Base-by-base conservation (phyloP, 2,113 vertebrate species). In the Neotragus moschatus region DNA sequence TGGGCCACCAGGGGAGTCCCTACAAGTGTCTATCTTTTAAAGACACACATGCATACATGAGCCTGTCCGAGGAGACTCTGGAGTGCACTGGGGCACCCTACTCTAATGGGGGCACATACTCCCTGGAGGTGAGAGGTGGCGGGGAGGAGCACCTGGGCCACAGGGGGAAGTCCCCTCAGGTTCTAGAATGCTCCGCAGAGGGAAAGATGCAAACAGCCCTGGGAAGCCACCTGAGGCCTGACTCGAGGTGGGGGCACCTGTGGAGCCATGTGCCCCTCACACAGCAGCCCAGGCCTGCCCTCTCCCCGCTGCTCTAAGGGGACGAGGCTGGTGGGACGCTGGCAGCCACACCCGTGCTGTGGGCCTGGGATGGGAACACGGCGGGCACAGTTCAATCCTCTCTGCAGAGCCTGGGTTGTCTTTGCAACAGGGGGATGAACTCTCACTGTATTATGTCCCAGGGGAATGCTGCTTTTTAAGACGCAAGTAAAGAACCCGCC, bases 1-100 rank as follows among this genome's bases (percentile, higher is more conserved):
- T 75, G 12, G 23, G 9, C 39, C 0, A 3, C 36, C 0, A 1
- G 70, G 36, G 36, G 1, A 23, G 70, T 7, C 70, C 36, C 8
- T 11, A 45, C 19, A 33, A 0, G 39, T 17, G 13, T 17, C 23
- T 39, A 7, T 39, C 26, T 94, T n/a, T 79, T 43, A 14, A 80
- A 80, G 30, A 51, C 30, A 80, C 45, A 39, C 0, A 7, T 1
- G 6, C 3, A 26, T 6, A 16, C 0, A 7, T 0, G 63, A 58
- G 8, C 16, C 7, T 5, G 2, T 30, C 2, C 49, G 6, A 55
- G 58, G 58, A 56, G 58, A 55, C 26, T 4, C 15, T 2, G 23
- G 25, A 14, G 53, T 7, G 19, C 26, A 10, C n/a, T 17, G 5
- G 53, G 55, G 21, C 53, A 79, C 73, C 39, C 28, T 55, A 2